A percentile compares a stretch with the other conserved stretches of the same genome.
phyloP scores from a whole-genome alignment of 2,888 invertebrate genomes.

The Antheraea assamensis region DNA sequence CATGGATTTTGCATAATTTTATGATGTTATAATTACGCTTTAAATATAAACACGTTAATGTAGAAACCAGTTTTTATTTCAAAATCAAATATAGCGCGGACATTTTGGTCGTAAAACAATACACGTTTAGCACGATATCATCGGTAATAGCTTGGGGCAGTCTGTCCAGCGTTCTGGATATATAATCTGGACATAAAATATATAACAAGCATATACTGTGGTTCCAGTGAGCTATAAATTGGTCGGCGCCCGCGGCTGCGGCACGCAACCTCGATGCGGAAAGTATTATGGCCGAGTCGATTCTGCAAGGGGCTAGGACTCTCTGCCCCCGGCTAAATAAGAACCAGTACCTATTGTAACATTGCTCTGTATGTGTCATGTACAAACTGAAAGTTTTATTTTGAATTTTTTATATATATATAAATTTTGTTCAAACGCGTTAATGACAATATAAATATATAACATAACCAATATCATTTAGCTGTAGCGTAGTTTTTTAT shows the following conservation, averaged over 20 bases:
- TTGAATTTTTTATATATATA: too few relatives aligned
- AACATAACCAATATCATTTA: too few relatives aligned
- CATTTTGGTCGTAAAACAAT: conserved; percentile 24
- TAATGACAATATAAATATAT: too few relatives aligned
- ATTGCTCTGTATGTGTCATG: conserved; percentile 43
- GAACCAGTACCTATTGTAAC: conserved; percentile 53
- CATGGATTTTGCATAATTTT: neutral
- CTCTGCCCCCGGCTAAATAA: conserved; percentile 51
- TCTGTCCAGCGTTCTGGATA: conserved; percentile 55
- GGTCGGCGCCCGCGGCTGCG: conserved; percentile 76
- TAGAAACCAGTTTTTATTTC: neutral
- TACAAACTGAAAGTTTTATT: conserved; percentile 29
- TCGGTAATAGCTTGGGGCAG: conserved; percentile 68
- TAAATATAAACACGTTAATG: neutral
- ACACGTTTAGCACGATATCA: conserved; percentile 60
- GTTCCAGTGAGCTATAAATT: conserved; percentile 75
- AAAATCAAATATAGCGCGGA: neutral
- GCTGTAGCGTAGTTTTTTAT: too few relatives aligned
- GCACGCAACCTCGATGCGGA: conserved; percentile 81
- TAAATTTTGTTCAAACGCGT: too few relatives aligned
- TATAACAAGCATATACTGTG: conserved; percentile 67
- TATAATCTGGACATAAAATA: too few relatives aligned
- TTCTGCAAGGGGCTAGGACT: conserved; percentile 28
- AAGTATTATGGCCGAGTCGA: conserved; percentile 45
- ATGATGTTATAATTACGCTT: neutral